Percentiles rank a stretch among this genome's conserved stretches.
These are phyloP conservation scores for Larimichthys polyactis DNA, from an alignment of 2,113 vertebrate genomes.

Conservation along the genomic window DNA sequence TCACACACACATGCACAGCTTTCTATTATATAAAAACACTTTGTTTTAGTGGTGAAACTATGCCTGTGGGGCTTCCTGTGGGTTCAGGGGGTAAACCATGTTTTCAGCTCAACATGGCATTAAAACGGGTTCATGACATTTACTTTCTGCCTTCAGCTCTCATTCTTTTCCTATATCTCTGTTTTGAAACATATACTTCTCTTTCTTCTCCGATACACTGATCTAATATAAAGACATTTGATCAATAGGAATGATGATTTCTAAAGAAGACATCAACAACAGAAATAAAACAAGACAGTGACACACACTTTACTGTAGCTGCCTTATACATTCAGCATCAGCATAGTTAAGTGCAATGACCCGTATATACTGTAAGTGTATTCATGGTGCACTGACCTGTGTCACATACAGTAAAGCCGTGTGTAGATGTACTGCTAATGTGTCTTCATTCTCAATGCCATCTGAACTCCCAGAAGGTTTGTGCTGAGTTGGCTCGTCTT, in stretches of 20 bases:
- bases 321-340: slow-evolving; percentile 11
- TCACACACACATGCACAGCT: neutral
- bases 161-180: neutral
- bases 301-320: neutral
- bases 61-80: slow-evolving; percentile 2
- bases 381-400: slow-evolving; percentile 50
- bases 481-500: neutral
- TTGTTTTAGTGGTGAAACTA: slow-evolving; percentile 12
- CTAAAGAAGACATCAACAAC: neutral
- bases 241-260: neutral
- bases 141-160: neutral
- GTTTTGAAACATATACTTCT: neutral
- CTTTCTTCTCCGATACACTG: neutral
- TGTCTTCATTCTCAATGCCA: neutral
- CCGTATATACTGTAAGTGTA: slow-evolving; percentile 42
- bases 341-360: slow-evolving; percentile 31
- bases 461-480: neutral
- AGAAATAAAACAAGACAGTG: neutral
- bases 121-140: slow-evolving; percentile 25
- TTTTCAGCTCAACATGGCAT: slow-evolving; percentile 35
- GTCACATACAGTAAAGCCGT: neutral
- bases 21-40: slow-evolving; percentile 23
- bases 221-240: neutral
- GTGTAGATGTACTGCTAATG: neutral
- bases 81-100: neutral